phyloP scores from a whole-genome alignment of 2,113 vertebrate genomes.

The Notechis scutatus region DNA sequence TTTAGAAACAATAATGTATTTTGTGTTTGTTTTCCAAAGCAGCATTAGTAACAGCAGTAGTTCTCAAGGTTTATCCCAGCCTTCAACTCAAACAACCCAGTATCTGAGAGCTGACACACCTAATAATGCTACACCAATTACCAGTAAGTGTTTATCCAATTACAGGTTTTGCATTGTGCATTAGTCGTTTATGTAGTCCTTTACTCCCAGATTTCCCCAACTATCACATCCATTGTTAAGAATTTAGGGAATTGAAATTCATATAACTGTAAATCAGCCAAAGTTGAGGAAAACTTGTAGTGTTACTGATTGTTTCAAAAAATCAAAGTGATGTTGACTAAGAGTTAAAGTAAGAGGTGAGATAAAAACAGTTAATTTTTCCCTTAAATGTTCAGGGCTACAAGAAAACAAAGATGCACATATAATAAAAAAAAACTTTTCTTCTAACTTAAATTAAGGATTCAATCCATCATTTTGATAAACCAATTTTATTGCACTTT shows the following conservation, averaged over 20 bases:
- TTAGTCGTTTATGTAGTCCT: neutral
- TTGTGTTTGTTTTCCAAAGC: conserved; percentile 35
- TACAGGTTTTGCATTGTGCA: conserved; percentile 9
- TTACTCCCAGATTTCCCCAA: neutral
- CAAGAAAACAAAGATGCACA: neutral
- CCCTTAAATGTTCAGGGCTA: neutral
- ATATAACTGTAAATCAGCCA: neutral
- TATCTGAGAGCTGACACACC: conserved; percentile 97
- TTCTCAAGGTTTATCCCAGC: conserved; percentile 95
- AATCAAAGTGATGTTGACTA: neutral
- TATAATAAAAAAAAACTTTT: neutral
- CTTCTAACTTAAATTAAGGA: neutral
- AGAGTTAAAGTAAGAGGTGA: neutral
- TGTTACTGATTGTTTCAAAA: neutral
- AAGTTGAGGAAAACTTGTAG: neutral
- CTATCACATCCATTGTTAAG: neutral
- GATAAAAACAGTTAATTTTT: neutral
- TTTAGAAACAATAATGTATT: neutral
- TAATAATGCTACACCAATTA: conserved; percentile 93
- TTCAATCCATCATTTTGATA: neutral
- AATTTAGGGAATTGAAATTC: neutral
- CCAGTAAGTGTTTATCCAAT: conserved; percentile 87
- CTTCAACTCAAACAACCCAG: conserved; percentile 97
- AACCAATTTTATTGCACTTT: neutral
- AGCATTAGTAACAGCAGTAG: conserved; percentile 95